Conservation (phyloP, 2,113 vertebrate species). For the Notarius lentiginosus region DNA sequence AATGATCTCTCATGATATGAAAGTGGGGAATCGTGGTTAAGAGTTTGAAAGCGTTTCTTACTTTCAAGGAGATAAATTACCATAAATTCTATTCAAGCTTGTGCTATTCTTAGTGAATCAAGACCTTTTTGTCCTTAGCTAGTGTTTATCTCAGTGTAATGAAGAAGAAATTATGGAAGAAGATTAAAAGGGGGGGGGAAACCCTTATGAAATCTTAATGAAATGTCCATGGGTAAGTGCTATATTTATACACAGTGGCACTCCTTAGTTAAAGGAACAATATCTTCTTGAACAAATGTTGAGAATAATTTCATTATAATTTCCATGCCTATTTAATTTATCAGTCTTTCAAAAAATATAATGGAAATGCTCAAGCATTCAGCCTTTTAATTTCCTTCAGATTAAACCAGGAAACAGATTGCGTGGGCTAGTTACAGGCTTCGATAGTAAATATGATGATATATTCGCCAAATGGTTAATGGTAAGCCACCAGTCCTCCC, state of each 20-base stretch:
- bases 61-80: slow-evolving; percentile 17
- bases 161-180: slow-evolving; percentile 48
- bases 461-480: not conserved
- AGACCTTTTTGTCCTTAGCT: slow-evolving; percentile 32
- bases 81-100: slow-evolving; percentile 41
- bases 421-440: not conserved
- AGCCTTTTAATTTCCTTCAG: not conserved
- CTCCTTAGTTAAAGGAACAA: slow-evolving; percentile 14
- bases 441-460: not conserved
- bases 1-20: not conserved
- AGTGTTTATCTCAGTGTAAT: slow-evolving; percentile 41
- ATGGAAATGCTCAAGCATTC: not conserved
- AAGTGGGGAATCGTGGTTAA: not conserved
- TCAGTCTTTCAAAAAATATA: not conserved
- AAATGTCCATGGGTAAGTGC: slow-evolving; percentile 42
- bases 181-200: slow-evolving; percentile 31
- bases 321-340: not conserved
- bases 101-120: slow-evolving; percentile 30
- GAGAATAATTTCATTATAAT: not conserved
- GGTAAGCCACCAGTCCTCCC: not conserved
- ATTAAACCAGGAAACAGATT: not conserved
- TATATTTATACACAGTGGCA: slow-evolving; percentile 13
- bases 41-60: slow-evolving; percentile 4
- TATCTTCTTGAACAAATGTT: slow-evolving; percentile 13
- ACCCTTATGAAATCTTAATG: slow-evolving; percentile 47